Base-by-base conservation (phyloP, 53 echinoderm and acorn worm species). In the Holothuria scabra region DNA sequence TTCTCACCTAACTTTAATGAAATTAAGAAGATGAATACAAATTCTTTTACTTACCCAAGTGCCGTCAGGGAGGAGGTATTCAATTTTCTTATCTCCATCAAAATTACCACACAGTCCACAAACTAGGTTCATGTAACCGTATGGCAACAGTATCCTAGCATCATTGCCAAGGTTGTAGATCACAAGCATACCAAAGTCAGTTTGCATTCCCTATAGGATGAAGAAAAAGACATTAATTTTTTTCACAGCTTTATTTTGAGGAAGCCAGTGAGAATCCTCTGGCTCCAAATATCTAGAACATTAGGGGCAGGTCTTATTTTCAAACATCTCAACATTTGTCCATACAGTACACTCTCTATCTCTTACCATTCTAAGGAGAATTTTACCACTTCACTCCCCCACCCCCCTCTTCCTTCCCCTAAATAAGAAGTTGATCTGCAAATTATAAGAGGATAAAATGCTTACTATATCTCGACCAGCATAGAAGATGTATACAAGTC, bases 41-140 rank as follows among this genome's bases (percentile, higher is more conserved):
- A 52, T 16, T 3, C 33, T 30, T 67, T 16, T 2, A 71, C 93
- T 85, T 78, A 94, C 94, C 82, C 76, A 30, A 28, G 26, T 63
- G 34, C 88, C 91, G 66, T 91, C 81, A 14, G 86, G 84, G 34
- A 57, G 85, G 12, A 60, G 66, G 30, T 89, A 88, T 28, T 94
- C 94, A 66, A 92, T 95, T 64, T 56, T 64, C 58, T 62, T 46
- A 11, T 85, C 74, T 21, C 57, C 88, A 61, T 95, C 95, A 71
- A 82, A 92, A 46, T 90, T 90, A 20, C 95, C 95, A 83, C 95
- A 95, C 46, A 95, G 84, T 28, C 95, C 95, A 83, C 95, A 95
- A 18, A 92, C 90, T 16, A 64, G 70, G 46, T 91, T 91, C 91
- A 72, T 67, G 55, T 83, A 89, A 26, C 60, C 72, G 2, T 81